Base-by-base conservation (phyloP, 2,797 vertebrate species). In the Halcyon badia region DNA sequence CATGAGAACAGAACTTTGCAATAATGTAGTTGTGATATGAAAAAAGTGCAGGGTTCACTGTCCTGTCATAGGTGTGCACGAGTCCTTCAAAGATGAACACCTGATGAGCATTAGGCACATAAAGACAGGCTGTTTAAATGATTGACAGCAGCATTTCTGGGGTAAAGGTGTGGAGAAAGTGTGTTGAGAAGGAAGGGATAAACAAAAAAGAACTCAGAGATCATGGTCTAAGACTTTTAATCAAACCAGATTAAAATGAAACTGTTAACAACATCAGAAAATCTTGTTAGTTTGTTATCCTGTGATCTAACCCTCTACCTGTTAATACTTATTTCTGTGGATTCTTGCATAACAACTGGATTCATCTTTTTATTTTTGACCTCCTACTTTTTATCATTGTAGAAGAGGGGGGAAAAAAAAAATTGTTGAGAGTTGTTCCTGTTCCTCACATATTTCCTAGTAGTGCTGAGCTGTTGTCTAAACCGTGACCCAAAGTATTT, bases 171-270 rank as follows among this genome's bases (percentile, higher is more conserved):
- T 46, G 33, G 52, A 84, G 35, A 49, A 86, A n/a, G 17, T 76
- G 26, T 37, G 5, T 61, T 72, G n/a, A 57, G 41, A 37, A 51
- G 18, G 31, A 69, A 4, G 5, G 35, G 11, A 26, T 51, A 87
- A 86, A 24, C 41, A 51, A 61, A 46, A 5, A 65, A 88, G 26
- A 89, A 91, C 19, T 85, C 7, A 3, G 28, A 20, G 26, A 37
- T 87, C 3, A 0, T 75, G 44, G 5, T 81, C 21, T 41, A 78
- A 83, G 56, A 73, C 3, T 60, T 60, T 14, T 0, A 13, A 35
- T 76, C 20, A 77, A 87, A 46, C 8, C 4, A 78, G 30, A 73
- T 87, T 46, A 71, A 91, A 90, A 73, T 49, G 18, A 83, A 93
- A 70, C n/a, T 24, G 37, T 62, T 72, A 79, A 51, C 14, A 64